A percentile compares a stretch with the other conserved stretches of the same genome.
Conservation (phyloP, 2,113 vertebrate genomes). For the Apteryx mantelli region DNA sequence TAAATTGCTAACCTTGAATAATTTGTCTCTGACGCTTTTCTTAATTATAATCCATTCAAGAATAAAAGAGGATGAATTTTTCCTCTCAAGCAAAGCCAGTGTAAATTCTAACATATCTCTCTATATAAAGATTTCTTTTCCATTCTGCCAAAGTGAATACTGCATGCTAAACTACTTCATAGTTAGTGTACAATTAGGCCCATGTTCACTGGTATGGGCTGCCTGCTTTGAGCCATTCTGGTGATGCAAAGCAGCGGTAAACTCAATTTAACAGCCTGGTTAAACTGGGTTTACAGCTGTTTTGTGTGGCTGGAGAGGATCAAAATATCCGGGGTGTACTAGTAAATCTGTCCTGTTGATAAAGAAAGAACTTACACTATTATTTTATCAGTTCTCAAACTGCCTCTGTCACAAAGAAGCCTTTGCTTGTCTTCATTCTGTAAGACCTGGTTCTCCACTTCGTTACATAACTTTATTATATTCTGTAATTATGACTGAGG, state of each 20-base stretch:
- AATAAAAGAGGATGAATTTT: constrained; percentile 54
- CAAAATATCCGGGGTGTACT: not conserved
- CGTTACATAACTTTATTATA: not conserved
- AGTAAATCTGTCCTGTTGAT: not conserved
- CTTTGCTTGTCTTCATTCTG: not conserved
- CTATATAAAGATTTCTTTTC: constrained; percentile 46
- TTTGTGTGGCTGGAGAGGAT: not conserved
- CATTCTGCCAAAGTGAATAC: constrained; percentile 40
- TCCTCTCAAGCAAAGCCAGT: constrained; percentile 14
- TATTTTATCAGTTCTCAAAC: constrained; percentile 35
- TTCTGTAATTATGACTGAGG: constrained; percentile 16
- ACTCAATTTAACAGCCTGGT: constrained; percentile 45
- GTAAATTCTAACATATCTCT: constrained; percentile 46
- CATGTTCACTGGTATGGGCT: not conserved
- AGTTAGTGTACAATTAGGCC: constrained; percentile 54
- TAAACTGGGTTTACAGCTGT: constrained; percentile 58
- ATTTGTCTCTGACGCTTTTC: constrained; percentile 48
- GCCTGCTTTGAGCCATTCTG: constrained; percentile 31
- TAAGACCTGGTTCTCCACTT: not conserved
- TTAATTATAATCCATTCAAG: constrained; percentile 53
- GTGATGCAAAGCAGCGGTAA: constrained; percentile 67
- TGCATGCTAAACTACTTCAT: constrained; percentile 43
- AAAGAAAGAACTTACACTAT: constrained; percentile 6
- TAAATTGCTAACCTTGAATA: constrained; percentile 44
- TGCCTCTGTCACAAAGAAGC: not conserved